phyloP scores from a whole-genome alignment of 2,797 vertebrate genomes.

The Gambelia wislizenii region DNA sequence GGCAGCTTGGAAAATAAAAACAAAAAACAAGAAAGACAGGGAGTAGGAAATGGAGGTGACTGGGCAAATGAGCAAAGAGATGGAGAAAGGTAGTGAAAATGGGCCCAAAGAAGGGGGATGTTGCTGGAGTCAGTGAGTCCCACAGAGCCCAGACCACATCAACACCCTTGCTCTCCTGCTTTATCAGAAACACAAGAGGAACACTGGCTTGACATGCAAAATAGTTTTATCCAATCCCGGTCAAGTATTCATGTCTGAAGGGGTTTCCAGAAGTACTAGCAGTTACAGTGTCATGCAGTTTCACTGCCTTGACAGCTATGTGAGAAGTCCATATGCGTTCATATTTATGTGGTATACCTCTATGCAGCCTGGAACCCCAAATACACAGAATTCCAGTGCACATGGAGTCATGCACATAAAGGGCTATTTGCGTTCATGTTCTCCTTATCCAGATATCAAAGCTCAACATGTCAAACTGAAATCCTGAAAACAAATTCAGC shows the following conservation, averaged over 20 bases:
- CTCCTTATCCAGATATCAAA: too few relatives aligned
- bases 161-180: neutral
- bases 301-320: too few relatives aligned
- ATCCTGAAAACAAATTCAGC: too few relatives aligned
- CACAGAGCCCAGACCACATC: neutral
- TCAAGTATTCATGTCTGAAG: neutral
- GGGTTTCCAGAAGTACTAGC: neutral
- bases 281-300: too few relatives aligned
- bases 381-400: too few relatives aligned
- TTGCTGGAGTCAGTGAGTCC: neutral
- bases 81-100: constrained; percentile 51
- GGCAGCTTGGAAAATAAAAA: constrained; percentile 37
- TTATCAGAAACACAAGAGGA: neutral
- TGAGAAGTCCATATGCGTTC: too few relatives aligned
- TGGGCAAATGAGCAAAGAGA: neutral
- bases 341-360: too few relatives aligned
- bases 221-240: neutral
- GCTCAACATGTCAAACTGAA: too few relatives aligned
- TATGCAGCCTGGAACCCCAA: too few relatives aligned
- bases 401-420: too few relatives aligned
- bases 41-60: neutral
- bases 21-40: neutral
- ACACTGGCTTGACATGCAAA: neutral
- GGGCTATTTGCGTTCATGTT: too few relatives aligned
- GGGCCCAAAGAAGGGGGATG: neutral